Conservation (phyloP, 2,113 vertebrate species). For the Grammomys dolichurus region DNA sequence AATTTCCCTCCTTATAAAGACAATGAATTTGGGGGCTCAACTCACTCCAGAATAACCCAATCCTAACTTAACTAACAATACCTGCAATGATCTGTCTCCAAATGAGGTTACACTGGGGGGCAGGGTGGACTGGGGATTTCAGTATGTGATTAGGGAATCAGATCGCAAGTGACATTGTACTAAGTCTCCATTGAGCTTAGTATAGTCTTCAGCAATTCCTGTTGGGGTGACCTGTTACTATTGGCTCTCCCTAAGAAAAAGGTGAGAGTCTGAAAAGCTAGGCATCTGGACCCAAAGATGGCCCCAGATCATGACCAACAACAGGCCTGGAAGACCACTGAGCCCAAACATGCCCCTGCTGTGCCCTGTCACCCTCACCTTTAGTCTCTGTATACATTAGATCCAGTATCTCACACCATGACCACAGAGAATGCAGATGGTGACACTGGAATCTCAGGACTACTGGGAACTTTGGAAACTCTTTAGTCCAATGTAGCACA, state of each 20-base stretch:
- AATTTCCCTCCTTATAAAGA: not conserved
- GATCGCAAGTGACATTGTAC: not conserved
- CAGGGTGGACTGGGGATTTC: not conserved
- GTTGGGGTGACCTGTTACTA: not conserved
- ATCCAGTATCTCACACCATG: not conserved
- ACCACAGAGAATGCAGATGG: not conserved
- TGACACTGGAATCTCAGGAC: not conserved
- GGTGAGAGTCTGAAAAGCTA: not conserved
- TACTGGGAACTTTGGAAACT: not conserved
- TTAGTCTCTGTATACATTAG: accelerated
- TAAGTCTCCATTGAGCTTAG: not conserved
- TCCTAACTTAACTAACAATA: not conserved
- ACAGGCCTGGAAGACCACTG: not conserved
- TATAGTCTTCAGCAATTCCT: not conserved
- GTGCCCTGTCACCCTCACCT: not conserved
- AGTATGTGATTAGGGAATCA: not conserved
- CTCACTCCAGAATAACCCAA: not conserved
- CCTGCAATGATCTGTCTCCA: not conserved
- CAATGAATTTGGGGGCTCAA: not conserved
- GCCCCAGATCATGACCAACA: not conserved
- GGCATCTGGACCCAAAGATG: not conserved
- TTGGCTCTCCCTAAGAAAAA: not conserved
- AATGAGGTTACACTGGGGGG: not conserved
- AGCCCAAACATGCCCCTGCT: not conserved
- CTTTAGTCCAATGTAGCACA: not conserved